Evolutionary conservation across 2,113 vertebrate species (phyloP).

Genomic region (Pardalotus punctatus): DNA sequence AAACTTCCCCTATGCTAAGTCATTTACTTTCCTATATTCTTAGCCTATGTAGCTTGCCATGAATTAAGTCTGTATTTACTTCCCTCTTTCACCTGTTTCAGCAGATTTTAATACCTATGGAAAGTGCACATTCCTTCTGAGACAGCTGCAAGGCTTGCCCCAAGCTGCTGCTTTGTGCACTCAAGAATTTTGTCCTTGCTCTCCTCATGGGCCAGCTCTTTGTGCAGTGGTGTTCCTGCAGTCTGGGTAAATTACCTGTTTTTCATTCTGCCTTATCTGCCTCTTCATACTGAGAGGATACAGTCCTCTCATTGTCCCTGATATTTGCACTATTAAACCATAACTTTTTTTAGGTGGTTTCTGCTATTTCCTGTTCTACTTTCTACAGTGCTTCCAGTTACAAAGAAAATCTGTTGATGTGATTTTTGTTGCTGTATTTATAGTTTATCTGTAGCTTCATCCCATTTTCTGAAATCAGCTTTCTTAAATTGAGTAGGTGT

Average conservation of each 20-base stretch:
- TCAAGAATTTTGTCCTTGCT: constrained; percentile 29
- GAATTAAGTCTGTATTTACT: constrained; percentile 45
- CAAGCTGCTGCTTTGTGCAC: constrained; percentile 1
- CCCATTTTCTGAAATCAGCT: not conserved
- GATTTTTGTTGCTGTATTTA: not conserved
- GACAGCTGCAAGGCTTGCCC: constrained; percentile 41
- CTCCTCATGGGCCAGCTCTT: constrained; percentile 11
- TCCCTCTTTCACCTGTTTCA: constrained; percentile 41
- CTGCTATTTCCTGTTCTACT: not conserved
- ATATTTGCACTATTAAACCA: not conserved
- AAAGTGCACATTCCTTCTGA: constrained; percentile 19
- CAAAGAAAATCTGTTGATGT: not conserved
- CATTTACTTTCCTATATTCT: constrained; percentile 24
- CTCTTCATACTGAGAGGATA: not conserved
- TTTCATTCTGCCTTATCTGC: constrained; percentile 6
- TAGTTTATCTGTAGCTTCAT: not conserved
- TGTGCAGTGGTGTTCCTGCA: not conserved
- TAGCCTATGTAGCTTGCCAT: not conserved
- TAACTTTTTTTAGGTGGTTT: not conserved
- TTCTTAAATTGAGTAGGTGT: not conserved
- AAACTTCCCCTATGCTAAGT: not conserved
- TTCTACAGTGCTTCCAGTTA: not conserved
- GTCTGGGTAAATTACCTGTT: constrained; percentile 1
- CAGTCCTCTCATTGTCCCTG: not conserved
- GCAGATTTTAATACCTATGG: constrained; percentile 35